Evolutionary conservation across 2,113 vertebrate species (phyloP).

Genomic region (Neomonachus schauinslandi): DNA sequence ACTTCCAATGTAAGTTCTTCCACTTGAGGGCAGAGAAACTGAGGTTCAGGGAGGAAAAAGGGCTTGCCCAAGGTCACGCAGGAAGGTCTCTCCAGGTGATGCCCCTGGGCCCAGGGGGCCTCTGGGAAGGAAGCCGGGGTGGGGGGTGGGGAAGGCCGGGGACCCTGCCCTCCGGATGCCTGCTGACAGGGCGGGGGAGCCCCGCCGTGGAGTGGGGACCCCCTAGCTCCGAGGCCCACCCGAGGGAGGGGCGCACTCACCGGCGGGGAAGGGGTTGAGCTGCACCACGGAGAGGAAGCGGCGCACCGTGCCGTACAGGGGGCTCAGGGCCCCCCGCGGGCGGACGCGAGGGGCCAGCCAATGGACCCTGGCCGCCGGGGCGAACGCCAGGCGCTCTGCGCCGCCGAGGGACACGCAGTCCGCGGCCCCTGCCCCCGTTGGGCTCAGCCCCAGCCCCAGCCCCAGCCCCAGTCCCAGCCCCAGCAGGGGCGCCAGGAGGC

Average conservation of each 20-base stretch:
- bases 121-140: not conserved
- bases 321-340: constrained; percentile 78
- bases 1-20: not conserved
- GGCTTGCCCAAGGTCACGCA: constrained; percentile 1
- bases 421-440: not conserved
- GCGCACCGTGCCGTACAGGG: constrained; percentile 83
- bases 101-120: not conserved
- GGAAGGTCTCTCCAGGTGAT: not conserved
- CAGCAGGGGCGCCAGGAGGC: constrained; percentile 49
- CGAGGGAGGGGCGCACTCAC: constrained; percentile 73
- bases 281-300: constrained; percentile 86
- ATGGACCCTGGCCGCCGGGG: constrained; percentile 67
- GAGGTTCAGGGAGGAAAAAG: not conserved
- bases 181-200: not conserved
- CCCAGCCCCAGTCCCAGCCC: constrained; percentile 56
- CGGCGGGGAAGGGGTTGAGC: constrained; percentile 87
- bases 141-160: not conserved
- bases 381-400: constrained; percentile 69
- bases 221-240: accelerated
- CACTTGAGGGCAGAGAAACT: not conserved
- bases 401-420: constrained; percentile 64
- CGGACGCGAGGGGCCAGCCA: constrained; percentile 78
- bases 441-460: constrained; percentile 39
- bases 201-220: not conserved
- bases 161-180: not conserved